Conservation (phyloP, 1,140 invertebrate genomes). For the Bombus turneri region DNA sequence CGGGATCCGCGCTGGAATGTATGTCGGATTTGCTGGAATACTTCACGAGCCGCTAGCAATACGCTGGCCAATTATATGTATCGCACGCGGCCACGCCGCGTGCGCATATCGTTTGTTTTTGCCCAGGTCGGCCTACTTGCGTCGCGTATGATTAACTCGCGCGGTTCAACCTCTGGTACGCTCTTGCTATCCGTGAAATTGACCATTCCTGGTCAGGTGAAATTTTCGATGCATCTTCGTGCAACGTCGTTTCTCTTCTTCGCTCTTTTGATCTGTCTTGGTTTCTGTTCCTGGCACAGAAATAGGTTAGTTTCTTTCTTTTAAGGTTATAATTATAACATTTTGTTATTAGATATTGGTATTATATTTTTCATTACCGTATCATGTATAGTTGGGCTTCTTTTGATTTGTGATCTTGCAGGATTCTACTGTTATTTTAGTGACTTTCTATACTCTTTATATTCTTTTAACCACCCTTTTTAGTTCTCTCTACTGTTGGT, state of each 20-base stretch:
- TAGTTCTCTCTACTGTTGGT: not conserved
- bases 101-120: constrained; percentile 42
- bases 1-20: constrained; percentile 43
- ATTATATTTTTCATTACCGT: not conserved
- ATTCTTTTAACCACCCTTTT: not conserved
- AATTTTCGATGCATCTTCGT: constrained; percentile 11
- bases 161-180: not conserved
- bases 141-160: constrained; percentile 44
- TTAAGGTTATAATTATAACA: not conserved
- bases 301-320: not conserved
- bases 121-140: constrained; percentile 30
- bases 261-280: not conserved
- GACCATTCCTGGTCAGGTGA: not conserved
- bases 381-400: not conserved
- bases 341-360: not conserved
- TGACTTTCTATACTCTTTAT: not conserved
- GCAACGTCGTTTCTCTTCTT: not conserved
- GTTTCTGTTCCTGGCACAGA: not conserved
- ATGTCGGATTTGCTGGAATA: constrained; percentile 52
- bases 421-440: not conserved
- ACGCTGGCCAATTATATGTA: constrained; percentile 35
- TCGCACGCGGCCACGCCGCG: not conserved
- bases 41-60: constrained; percentile 14
- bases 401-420: not conserved
- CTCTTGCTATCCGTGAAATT: constrained; percentile 22